These are phyloP conservation scores for Stichopus chloronotus DNA, from an alignment of 35 echinoderm and acorn worm genomes.

Conservation along the genomic window DNA sequence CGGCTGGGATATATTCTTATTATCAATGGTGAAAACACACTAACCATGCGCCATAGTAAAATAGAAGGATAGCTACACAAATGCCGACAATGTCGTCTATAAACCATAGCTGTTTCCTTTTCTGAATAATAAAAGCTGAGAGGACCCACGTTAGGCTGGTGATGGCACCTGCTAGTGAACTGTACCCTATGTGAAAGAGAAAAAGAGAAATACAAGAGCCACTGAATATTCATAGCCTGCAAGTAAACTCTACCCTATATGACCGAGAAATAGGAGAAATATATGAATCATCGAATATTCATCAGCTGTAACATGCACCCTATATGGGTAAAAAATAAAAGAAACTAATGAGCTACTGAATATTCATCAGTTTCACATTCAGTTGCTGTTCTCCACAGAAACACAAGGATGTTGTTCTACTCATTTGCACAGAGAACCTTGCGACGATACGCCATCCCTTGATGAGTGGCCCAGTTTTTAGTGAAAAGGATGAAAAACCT, in stretches of 20 bases:
- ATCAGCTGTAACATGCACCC: too few species aligned
- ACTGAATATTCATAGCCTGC: background rate
- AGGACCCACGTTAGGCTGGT: constrained; percentile 39
- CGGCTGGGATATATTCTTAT: too few species aligned
- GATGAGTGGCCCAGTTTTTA: too few species aligned
- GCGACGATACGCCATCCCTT: too few species aligned
- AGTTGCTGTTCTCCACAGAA: too few species aligned
- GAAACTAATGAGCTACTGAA: too few species aligned
- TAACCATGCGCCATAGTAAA: constrained; percentile 40
- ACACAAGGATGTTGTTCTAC: too few species aligned
- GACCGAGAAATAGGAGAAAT: background rate
- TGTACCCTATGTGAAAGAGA: constrained; percentile 32
- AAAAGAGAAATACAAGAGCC: background rate
- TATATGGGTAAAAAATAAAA: too few species aligned
- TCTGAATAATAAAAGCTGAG: constrained; percentile 2
- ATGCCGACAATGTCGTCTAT: constrained; percentile 46
- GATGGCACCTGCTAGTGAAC: constrained; percentile 33
- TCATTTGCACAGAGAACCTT: too few species aligned
- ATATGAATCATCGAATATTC: background rate
- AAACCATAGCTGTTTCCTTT: constrained; percentile 34
- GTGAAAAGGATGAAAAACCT: too few species aligned
- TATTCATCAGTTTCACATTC: too few species aligned
- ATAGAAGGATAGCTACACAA: constrained; percentile 27
- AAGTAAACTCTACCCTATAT: too few species aligned
- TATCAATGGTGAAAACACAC: background rate